phyloP scores from a whole-genome alignment of 2,888 invertebrate genomes.

The Diloba caeruleocephala region DNA sequence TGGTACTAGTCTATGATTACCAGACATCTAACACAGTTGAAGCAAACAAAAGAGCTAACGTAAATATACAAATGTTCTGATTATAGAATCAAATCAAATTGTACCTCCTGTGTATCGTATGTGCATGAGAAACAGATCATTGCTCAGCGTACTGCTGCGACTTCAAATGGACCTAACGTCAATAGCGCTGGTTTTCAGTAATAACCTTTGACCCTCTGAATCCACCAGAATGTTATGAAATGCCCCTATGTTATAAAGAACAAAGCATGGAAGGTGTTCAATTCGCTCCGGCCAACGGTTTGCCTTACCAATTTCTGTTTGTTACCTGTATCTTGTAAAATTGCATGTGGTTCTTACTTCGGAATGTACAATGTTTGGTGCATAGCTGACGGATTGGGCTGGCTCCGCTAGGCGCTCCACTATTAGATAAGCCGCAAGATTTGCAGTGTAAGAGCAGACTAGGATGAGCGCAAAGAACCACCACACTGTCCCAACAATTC shows the following conservation, averaged over 20 bases:
- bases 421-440: constrained; percentile 98
- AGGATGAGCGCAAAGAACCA: constrained; percentile 99
- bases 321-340: constrained; percentile 77
- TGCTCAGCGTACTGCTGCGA: no score
- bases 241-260: neutral
- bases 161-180: no score
- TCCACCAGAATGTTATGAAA: neutral
- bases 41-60: no score
- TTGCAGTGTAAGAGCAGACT: constrained; percentile 99
- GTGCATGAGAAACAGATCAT: no score
- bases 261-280: constrained; percentile 33
- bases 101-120: no score
- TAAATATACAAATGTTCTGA: no score
- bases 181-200: no score
- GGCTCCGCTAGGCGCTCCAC: constrained; percentile 98
- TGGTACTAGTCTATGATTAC: no score
- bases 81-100: no score
- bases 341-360: constrained; percentile 91
- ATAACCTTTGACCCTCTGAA: no score
- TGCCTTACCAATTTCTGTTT: constrained; percentile 56
- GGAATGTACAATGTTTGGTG: constrained; percentile 97
- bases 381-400: constrained; percentile 92
- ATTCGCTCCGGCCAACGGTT: constrained; percentile 69
- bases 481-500: constrained; percentile 99
- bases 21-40: no score